These are phyloP conservation scores for Augiades crinisus DNA, from an alignment of 2,888 invertebrate species.

Conservation along the genomic window DNA sequence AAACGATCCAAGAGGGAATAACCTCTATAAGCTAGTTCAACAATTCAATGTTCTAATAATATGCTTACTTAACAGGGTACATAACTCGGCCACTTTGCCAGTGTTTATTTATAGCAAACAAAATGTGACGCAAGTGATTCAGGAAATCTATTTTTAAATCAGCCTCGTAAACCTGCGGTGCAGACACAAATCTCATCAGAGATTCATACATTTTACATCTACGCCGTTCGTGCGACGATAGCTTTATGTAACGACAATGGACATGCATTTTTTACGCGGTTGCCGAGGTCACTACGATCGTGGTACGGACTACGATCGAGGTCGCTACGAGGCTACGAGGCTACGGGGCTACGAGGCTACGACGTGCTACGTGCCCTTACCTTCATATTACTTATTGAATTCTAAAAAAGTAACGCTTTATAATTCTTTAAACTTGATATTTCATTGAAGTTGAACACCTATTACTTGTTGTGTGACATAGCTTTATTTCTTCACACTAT, in stretches of 20 bases:
- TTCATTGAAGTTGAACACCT: too few relatives aligned
- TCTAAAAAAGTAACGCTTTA: background rate
- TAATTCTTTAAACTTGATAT: too few relatives aligned
- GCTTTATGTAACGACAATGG: conserved; percentile 34
- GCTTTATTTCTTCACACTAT: too few relatives aligned
- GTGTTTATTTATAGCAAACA: background rate
- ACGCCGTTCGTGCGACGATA: conserved; percentile 27
- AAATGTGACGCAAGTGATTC: background rate
- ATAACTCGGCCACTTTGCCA: too few relatives aligned
- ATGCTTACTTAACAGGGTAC: too few relatives aligned
- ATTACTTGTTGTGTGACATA: too few relatives aligned
- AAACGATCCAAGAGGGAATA: too few relatives aligned
- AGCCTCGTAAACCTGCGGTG: conserved; percentile 7
- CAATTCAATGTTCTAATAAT: too few relatives aligned
- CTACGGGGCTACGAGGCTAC: conserved; percentile 25
- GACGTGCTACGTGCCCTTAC: conserved; percentile 11
- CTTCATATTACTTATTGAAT: conserved; percentile 1
- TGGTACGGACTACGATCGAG: conserved; percentile 34
- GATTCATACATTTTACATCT: conserved; percentile 27
- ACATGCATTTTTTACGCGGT: conserved; percentile 38
- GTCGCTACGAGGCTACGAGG: conserved; percentile 36
- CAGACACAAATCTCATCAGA: conserved; percentile 28
- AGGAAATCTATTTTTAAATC: conserved; percentile 8
- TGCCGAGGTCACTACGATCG: conserved; percentile 37
- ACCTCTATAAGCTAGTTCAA: too few relatives aligned